Percentiles rank a stretch among this genome's conserved stretches.
Conservation (phyloP, 2,797 vertebrate species). For the Myripristis murdjan region DNA sequence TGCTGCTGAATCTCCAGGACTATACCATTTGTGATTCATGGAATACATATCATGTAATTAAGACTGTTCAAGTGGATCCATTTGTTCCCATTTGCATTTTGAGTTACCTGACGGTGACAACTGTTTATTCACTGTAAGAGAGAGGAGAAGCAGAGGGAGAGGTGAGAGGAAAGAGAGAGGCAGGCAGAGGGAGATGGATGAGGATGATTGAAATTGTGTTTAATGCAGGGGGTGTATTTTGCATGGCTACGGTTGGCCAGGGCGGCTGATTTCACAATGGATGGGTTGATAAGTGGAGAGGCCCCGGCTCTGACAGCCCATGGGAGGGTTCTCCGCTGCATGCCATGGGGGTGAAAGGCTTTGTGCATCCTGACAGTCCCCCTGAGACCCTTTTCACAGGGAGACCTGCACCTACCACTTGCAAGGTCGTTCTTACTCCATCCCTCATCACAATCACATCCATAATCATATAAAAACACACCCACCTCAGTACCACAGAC, state of each 20-base stretch:
- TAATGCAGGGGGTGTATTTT: slow-evolving; percentile 85
- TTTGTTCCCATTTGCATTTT: slow-evolving; percentile 86
- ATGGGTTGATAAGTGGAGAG: slow-evolving; percentile 86
- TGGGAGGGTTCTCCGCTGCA: slow-evolving; percentile 76
- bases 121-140: slow-evolving; percentile 81
- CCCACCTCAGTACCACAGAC: slow-evolving; percentile 13
- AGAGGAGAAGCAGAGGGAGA: slow-evolving; percentile 61
- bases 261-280: slow-evolving; percentile 88
- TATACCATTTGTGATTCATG: slow-evolving; percentile 89
- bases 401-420: slow-evolving; percentile 54
- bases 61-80: slow-evolving; percentile 86
- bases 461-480: slow-evolving; percentile 43
- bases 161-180: slow-evolving; percentile 46
- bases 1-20: slow-evolving; percentile 78
- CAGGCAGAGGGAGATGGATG: slow-evolving; percentile 78
- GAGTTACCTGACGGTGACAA: slow-evolving; percentile 81
- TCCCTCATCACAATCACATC: slow-evolving; percentile 4
- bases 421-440: slow-evolving; percentile 42
- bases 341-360: slow-evolving; percentile 74
- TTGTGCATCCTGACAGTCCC: slow-evolving; percentile 73
- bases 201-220: slow-evolving; percentile 83
- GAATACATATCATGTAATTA: slow-evolving; percentile 91
- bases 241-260: slow-evolving; percentile 85
- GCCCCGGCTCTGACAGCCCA: slow-evolving; percentile 76
- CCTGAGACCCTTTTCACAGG: slow-evolving; percentile 60